Conservation (phyloP, 2,888 invertebrate genomes). For the Eupithecia vulgata region DNA sequence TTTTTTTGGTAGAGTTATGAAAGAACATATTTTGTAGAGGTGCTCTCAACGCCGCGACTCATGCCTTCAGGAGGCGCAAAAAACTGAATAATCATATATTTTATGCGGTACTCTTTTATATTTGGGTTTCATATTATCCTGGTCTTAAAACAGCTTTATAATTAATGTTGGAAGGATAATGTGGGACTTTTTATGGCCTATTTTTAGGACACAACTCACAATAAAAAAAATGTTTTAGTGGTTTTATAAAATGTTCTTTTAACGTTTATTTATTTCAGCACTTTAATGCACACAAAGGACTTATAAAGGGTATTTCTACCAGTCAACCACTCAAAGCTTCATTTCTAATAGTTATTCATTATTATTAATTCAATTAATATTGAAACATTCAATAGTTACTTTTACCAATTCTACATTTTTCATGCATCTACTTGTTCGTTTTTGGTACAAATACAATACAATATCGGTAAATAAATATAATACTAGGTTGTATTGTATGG, state of each 20-base stretch:
- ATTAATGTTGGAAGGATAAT: constrained; percentile 49
- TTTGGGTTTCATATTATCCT: constrained; percentile 55
- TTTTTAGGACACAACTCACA: constrained; percentile 19
- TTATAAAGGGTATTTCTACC: not conserved
- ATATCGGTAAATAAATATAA: constrained; percentile 9
- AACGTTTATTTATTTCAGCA: not conserved
- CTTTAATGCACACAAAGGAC: not conserved
- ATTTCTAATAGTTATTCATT: no score
- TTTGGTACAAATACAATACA: constrained; percentile 1
- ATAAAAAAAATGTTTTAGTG: not conserved
- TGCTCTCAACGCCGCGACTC: constrained; percentile 67
- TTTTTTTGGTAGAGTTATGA: constrained; percentile 74
- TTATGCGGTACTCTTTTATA: constrained; percentile 60
- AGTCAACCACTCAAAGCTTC: not conserved
- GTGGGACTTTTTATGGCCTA: constrained; percentile 49
- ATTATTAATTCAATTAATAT: no score
- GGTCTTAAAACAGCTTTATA: constrained; percentile 50
- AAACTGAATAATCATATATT: constrained; percentile 68
- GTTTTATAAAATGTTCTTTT: not conserved
- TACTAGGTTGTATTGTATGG: not conserved
- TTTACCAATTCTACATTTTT: constrained; percentile 18
- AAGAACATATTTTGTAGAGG: constrained; percentile 76
- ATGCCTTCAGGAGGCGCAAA: constrained; percentile 64
- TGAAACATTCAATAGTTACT: no score
- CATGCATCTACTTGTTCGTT: constrained; percentile 25